These are phyloP conservation scores for Caiman crocodilus DNA, from an alignment of 2,797 vertebrate genomes.

Conservation along the genomic window DNA sequence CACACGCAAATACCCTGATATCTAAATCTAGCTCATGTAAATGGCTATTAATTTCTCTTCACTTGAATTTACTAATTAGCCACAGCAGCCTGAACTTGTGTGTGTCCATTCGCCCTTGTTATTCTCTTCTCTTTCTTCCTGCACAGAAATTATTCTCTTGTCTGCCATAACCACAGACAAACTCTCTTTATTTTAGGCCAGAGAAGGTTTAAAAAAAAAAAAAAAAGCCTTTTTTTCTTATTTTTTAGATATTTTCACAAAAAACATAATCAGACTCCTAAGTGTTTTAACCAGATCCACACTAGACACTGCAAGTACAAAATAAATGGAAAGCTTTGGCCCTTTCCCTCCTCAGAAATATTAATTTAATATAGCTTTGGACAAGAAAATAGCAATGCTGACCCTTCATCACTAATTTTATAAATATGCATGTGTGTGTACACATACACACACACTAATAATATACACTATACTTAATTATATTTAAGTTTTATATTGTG, in stretches of 20 bases:
- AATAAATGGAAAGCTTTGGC: not conserved
- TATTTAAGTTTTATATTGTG: not conserved
- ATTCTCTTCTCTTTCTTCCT: not conserved
- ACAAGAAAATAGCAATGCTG: not conserved
- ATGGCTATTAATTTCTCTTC: not conserved
- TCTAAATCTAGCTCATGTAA: not conserved
- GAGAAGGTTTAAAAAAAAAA: not conserved
- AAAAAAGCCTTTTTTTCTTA: too few species aligned
- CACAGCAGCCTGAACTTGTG: not conserved
- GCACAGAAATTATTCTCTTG: not conserved
- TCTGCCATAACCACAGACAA: not conserved
- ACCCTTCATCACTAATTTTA: not conserved
- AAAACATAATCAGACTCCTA: not conserved
- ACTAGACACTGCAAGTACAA: not conserved
- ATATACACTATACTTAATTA: too few species aligned
- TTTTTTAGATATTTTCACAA: not conserved
- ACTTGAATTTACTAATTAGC: not conserved
- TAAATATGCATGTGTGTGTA: not conserved
- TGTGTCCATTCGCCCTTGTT: not conserved
- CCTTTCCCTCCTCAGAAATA: not conserved
- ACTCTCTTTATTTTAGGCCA: not conserved
- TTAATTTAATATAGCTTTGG: rapidly evolving
- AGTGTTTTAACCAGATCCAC: not conserved
- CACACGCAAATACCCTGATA: not conserved
- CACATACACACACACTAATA: too few species aligned